Evolutionary conservation across 2,888 invertebrate genomes (phyloP).

Genomic region (Trichogramma dendrolimi): DNA sequence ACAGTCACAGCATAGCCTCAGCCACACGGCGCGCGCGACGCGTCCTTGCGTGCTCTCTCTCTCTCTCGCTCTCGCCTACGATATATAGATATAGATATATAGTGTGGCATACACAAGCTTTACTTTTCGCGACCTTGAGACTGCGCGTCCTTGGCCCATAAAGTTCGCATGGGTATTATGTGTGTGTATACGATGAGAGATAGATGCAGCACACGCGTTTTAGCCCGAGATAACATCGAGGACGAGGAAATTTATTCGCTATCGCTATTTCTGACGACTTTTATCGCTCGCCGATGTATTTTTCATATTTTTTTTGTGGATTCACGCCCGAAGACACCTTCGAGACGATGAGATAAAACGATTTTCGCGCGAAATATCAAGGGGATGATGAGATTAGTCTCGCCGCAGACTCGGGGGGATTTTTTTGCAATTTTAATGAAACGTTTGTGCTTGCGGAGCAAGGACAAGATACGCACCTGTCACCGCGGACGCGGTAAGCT

Average conservation of each 20-base stretch:
- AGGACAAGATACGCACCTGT: too few relatives aligned
- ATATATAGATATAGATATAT: too few relatives aligned
- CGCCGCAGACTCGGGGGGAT: too few relatives aligned
- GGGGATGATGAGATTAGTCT: neutral
- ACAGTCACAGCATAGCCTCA: too few relatives aligned
- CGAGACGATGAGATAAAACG: neutral
- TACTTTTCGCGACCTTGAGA: constrained; percentile 28
- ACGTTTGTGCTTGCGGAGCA: too few relatives aligned
- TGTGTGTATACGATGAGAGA: neutral
- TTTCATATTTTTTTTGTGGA: neutral
- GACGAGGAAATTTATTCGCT: too few relatives aligned
- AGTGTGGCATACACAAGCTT: constrained; percentile 14
- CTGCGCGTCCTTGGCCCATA: constrained; percentile 25
- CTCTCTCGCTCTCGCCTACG: constrained; percentile 4
- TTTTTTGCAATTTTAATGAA: too few relatives aligned
- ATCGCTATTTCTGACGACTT: too few relatives aligned
- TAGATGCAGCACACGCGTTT: too few relatives aligned
- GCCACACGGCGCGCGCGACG: neutral
- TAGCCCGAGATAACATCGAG: too few relatives aligned
- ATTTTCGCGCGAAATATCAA: neutral
- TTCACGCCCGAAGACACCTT: neutral
- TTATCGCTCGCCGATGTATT: neutral
- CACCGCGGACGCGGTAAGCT: too few relatives aligned
- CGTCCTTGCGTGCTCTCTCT: constrained; percentile 15
- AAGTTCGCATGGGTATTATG: constrained; percentile 4